Evolutionary conservation across 2,797 vertebrate species (phyloP), one percentile per base, ranked within the genome.

Genomic region (Urophycis tenuis): DNA sequence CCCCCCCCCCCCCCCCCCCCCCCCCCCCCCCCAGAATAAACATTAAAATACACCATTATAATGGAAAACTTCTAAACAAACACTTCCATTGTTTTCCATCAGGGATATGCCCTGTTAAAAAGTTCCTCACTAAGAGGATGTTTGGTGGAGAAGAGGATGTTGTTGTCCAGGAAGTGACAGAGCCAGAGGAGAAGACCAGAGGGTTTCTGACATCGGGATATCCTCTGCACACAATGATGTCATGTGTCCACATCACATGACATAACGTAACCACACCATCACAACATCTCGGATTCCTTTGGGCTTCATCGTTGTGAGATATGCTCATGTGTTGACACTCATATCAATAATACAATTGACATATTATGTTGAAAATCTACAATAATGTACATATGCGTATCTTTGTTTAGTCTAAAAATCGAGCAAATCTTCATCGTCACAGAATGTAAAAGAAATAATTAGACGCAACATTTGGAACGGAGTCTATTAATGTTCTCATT

Each of bases 141-240:
- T 89, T 86, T 87, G 82, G 74, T 82, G 80, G 80, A 36, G 75
- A 79, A 78, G 73, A 87, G 88, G 88, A 91, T 86, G 73, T 84
- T 85, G 79, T 85, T 85, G 81, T 83, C 84, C 85, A 88, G 89
- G 88, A 91, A 87, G 84, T 87, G 77, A 85, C 85, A 79, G 78
- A 82, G 77, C 80, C 70, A 14, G 86, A 89, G 89, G 79, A 81
- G 30, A 73, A 85, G 81, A 79, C 82, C 80, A 83, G 75, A 69
- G 79, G 75, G 17, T 12, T 83, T 85, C 81, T 82, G 84, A 82
- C 76, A 88, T 79, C 75, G 86, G 90, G 92, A 91, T 88, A 89
- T 92, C 90, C 92, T 91, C 86, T 78, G 79, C 71, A 71, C 74
- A 83, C 81, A 83, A 83, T 79, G 78, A 79, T 77, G 77, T 84